phyloP scores from a whole-genome alignment of 2,888 invertebrate genomes.

The Anoncus sp. region DNA sequence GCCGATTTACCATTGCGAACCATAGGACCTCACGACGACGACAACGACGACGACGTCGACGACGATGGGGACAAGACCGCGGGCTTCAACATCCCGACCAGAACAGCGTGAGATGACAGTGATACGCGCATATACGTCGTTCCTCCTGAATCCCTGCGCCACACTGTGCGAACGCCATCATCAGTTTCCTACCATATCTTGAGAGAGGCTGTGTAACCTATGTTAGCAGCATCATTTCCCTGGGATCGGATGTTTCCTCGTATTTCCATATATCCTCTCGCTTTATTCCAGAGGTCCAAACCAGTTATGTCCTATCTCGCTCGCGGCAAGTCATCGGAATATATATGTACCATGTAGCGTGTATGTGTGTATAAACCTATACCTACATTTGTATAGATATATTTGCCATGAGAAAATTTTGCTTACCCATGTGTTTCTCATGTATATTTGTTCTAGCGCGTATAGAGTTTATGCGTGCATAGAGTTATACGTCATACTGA shows the following conservation, averaged over 20 bases:
- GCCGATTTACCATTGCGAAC: slow-evolving; percentile 34
- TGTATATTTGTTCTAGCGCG: slow-evolving; percentile 37
- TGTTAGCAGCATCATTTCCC: background rate
- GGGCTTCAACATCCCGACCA: slow-evolving; percentile 32
- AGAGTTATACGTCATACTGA: slow-evolving; percentile 6
- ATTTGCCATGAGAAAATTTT: slow-evolving; percentile 17
- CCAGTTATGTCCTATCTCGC: slow-evolving; percentile 2
- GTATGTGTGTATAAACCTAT: background rate
- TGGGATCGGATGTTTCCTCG: slow-evolving; percentile 33
- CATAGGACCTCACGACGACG: slow-evolving; percentile 27
- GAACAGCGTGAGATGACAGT: slow-evolving; percentile 57
- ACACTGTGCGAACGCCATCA: slow-evolving; percentile 16
- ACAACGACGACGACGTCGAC: slow-evolving; percentile 26
- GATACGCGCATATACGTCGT: slow-evolving; percentile 36
- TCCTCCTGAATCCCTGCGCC: slow-evolving; percentile 7
- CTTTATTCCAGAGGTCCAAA: background rate
- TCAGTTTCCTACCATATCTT: slow-evolving; percentile 11
- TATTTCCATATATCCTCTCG: background rate
- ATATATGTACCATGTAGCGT: background rate
- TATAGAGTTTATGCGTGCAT: background rate
- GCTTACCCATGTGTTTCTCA: background rate
- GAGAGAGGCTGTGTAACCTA: background rate
- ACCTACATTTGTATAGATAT: slow-evolving; percentile 2
- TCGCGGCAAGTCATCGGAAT: slow-evolving; percentile 5
- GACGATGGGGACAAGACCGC: slow-evolving; percentile 42